Conservation (phyloP, 2,113 vertebrate genomes). For the Suncus etruscus region DNA sequence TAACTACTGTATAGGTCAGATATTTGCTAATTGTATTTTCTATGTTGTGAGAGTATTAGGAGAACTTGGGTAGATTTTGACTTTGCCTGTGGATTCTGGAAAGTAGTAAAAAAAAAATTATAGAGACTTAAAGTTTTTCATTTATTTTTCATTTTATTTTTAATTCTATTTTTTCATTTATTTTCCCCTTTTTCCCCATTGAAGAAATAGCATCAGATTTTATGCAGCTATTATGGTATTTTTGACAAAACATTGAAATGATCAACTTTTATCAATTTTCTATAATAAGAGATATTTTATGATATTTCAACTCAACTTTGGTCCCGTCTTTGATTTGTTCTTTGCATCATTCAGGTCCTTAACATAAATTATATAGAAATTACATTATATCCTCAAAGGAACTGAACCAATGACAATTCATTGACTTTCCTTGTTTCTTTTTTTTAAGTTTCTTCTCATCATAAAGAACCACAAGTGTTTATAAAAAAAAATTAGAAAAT, state of each 20-base stretch:
- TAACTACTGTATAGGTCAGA: background rate
- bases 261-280: constrained; percentile 5
- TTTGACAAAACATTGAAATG: constrained; percentile 21
- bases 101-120: constrained; percentile 53
- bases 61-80: constrained; percentile 31
- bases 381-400: background rate
- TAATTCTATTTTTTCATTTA: background rate
- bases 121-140: background rate
- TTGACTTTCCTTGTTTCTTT: constrained; percentile 43
- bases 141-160: background rate
- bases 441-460: background rate
- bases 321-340: background rate
- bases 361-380: constrained; percentile 29
- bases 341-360: constrained; percentile 25
- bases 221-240: constrained; percentile 8
- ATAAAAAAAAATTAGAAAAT: constrained; percentile 29
- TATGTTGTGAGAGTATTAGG: constrained; percentile 9
- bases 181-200: background rate
- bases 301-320: constrained; percentile 3
- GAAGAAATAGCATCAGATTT: background rate
- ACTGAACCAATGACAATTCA: background rate
- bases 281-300: background rate
- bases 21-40: constrained; percentile 12
- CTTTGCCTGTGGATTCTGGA: constrained; percentile 29
- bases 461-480: background rate